phyloP scores from a whole-genome alignment of 2,888 invertebrate genomes.

The Apoda limacodes region DNA sequence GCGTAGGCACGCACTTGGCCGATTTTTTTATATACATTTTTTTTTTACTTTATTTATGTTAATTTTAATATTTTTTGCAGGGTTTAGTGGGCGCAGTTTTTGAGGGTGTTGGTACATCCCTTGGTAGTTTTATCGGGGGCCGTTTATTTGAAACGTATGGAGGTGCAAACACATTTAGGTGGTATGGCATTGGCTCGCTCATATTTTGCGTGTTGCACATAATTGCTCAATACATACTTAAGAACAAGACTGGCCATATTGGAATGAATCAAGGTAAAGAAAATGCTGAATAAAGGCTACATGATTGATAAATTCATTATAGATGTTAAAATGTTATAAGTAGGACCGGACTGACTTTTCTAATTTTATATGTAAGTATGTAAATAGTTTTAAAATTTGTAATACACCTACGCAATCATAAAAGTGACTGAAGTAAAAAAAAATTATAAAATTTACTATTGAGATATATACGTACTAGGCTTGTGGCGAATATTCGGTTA shows the following conservation, averaged over 20 bases:
- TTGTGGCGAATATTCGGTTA: no score
- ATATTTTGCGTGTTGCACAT: constrained; percentile 71
- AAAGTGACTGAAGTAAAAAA: no score
- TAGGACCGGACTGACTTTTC: no score
- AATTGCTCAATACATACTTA: constrained; percentile 50
- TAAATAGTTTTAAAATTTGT: no score
- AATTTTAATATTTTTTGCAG: constrained; percentile 42
- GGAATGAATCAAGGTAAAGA: constrained; percentile 42
- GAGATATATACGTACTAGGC: no score
- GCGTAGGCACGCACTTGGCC: no score
- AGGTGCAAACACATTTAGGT: constrained; percentile 76
- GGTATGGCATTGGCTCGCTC: constrained; percentile 78
- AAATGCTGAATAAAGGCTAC: no score
- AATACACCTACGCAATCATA: no score
- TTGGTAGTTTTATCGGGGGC: constrained; percentile 85
- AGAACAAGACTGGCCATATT: constrained; percentile 26
- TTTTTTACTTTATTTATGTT: not conserved
- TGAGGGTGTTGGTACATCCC: constrained; percentile 86
- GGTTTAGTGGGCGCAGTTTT: constrained; percentile 89
- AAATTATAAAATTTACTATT: no score
- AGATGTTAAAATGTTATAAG: no score
- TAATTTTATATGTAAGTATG: no score
- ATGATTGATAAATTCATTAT: no score
- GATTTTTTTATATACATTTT: not conserved
- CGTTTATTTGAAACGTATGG: constrained; percentile 73